Conservation (phyloP, 2,888 invertebrate genomes). For the Villa cingulata region DNA sequence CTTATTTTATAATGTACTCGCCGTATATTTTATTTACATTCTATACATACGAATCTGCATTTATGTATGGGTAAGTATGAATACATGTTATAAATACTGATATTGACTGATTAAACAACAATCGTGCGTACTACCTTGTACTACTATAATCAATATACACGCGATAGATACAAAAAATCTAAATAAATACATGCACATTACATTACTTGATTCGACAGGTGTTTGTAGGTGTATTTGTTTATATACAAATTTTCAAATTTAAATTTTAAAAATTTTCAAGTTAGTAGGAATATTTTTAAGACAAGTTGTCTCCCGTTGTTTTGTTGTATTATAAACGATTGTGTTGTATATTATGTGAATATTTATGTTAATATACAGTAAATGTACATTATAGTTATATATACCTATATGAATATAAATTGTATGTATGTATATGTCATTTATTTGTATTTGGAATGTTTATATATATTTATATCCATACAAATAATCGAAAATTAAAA, state of each 20-base stretch:
- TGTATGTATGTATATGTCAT: too few species aligned
- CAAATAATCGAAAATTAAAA: conserved; percentile 4
- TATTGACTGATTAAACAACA: background rate
- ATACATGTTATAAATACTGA: too few species aligned
- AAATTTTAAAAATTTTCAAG: conserved; percentile 5
- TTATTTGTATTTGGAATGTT: background rate
- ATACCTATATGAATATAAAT: background rate
- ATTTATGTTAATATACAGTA: background rate
- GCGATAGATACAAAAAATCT: too few species aligned
- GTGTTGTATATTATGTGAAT: background rate
- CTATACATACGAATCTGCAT: too few species aligned
- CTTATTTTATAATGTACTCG: too few species aligned
- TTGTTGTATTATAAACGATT: background rate
- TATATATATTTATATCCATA: background rate
- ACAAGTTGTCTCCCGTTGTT: background rate
- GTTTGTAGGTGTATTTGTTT: conserved; percentile 5
- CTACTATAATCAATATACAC: background rate
- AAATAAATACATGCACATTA: background rate
- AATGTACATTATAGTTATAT: background rate
- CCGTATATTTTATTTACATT: too few species aligned
- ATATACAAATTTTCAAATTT: conserved; percentile 6
- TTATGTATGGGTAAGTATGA: too few species aligned
- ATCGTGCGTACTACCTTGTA: background rate
- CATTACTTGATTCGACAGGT: conserved; percentile 3
- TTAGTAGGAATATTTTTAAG: background rate